Evolutionary conservation across 2,113 vertebrate genomes (phyloP).

Genomic region (Eubucco bourcierii): DNA sequence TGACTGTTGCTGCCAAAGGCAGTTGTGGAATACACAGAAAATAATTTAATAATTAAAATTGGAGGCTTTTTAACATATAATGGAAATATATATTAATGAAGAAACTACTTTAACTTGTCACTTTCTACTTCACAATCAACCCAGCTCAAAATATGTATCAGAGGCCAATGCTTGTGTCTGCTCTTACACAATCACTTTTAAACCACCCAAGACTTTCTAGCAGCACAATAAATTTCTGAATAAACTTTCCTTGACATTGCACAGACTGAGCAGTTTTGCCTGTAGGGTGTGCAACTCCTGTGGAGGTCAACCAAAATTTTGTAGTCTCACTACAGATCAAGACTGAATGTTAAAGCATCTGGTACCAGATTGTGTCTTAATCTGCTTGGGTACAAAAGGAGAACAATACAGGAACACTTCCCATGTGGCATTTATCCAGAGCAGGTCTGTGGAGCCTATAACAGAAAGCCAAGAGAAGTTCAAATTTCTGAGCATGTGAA

Average conservation of each 20-base stretch:
- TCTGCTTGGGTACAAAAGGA: background rate
- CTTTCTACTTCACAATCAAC: background rate
- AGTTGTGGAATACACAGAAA: background rate
- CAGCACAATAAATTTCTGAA: background rate
- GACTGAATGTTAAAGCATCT: background rate
- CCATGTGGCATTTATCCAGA: background rate
- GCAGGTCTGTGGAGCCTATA: background rate
- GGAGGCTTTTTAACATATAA: background rate
- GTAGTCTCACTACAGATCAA: background rate
- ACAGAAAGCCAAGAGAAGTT: background rate
- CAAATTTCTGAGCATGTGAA: background rate
- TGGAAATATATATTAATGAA: background rate
- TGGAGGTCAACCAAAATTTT: background rate
- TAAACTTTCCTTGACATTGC: background rate
- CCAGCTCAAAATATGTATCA: background rate
- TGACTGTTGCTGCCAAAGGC: background rate
- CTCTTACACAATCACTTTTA: background rate
- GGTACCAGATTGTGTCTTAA: background rate
- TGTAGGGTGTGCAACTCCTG: background rate
- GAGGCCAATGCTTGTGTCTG: background rate
- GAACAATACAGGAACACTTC: background rate
- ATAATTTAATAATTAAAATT: background rate
- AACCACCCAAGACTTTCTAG: background rate
- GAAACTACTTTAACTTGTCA: background rate
- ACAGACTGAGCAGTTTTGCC: background rate